Conservation (phyloP, 2,113 vertebrate species). For the Elachura formosa region DNA sequence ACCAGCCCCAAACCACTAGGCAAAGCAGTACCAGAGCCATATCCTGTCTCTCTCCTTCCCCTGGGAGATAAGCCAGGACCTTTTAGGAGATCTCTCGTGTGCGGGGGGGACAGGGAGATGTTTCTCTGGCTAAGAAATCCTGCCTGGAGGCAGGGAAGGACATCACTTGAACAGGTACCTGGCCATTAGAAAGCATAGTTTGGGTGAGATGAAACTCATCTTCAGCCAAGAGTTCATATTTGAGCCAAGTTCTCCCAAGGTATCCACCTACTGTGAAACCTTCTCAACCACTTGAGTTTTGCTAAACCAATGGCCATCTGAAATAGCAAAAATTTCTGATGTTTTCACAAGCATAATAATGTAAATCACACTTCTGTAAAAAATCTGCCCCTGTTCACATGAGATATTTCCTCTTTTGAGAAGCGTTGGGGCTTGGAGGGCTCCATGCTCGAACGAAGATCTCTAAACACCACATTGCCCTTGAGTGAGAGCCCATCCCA, state of each 20-base stretch:
- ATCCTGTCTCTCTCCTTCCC: neutral
- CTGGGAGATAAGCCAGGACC: neutral
- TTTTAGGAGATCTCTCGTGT: neutral
- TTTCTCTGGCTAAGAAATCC: neutral
- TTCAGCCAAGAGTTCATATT: neutral
- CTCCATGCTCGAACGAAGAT: rapidly evolving
- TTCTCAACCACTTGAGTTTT: neutral
- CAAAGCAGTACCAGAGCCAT: neutral
- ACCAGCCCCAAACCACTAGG: neutral
- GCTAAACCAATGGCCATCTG: neutral
- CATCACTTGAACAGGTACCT: neutral
- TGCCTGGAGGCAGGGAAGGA: neutral
- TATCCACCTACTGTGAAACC: neutral
- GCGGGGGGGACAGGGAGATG: neutral
- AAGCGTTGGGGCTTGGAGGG: neutral
- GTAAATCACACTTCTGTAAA: rapidly evolving
- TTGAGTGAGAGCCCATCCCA: neutral
- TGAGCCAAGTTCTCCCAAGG: neutral
- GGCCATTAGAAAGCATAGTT: neutral
- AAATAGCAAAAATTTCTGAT: rapidly evolving
- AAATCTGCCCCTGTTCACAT: rapidly evolving
- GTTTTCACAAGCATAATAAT: neutral
- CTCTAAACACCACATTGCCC: neutral
- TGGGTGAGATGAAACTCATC: neutral
- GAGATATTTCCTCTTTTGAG: neutral